Evolutionary conservation across 2,888 invertebrate species (phyloP), one percentile per base, ranked within the genome.

Genomic region (Perizoma affinitatum): DNA sequence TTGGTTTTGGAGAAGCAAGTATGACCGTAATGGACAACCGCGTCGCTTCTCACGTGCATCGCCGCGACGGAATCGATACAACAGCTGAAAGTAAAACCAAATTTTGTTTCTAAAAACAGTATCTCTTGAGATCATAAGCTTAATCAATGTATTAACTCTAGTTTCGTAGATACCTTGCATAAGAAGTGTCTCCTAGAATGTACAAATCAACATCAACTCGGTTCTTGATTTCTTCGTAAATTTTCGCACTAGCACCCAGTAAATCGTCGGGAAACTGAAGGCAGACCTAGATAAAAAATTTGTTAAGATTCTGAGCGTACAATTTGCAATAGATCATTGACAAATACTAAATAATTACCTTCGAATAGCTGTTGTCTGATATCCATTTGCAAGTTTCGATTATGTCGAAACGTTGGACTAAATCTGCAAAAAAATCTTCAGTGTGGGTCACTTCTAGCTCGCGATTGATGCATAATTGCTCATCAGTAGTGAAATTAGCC

Each of bases 51-150:
- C 5, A 97, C 95, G 84, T 99, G 99, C 82, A 96, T 95, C 0
- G 98, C 97, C 1, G 98, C 96, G 40, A 98, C 95, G 75, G 96
- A 96, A 84, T 98, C 98, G 4, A 97, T 95, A 82, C 98, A 98
- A 84, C 98, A 98, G 83, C 97, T 97, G 83, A 69, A 92, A 80
- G 11, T 41, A 41, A 5, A 34, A 38, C 7, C 7, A 0, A 36
- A 36, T 44, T 46, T 46, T 34, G 44, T 11, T 22, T 22, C 3
- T 22, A 22, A 3, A 22, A 3, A 22, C 22, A 22, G 3, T 22
- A 22, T 22, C 3, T 22, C 3, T 22, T 22, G 22, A 22, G 3
- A 3, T 22, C 22, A 3, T 22, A 22, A 22, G 22, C 22, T 2
- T 22, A 3, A 38, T 6, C 38, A 38, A 7, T 38, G 7, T 7